These are phyloP conservation scores for Trypoxylus dichotomus DNA, from an alignment of 1,140 invertebrate genomes.

Conservation along the genomic window DNA sequence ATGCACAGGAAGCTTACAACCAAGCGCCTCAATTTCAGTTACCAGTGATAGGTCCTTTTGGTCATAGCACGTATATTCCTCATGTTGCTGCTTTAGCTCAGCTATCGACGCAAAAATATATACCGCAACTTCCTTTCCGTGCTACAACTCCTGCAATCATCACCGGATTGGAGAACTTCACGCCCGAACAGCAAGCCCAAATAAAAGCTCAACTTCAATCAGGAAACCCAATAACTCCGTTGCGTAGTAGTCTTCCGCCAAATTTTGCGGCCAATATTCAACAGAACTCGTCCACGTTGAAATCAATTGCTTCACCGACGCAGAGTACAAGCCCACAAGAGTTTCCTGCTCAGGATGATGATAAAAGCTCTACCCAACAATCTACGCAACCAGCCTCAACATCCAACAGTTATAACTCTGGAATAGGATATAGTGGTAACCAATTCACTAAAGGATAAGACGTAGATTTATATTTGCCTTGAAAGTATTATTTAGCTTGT, in stretches of 20 bases:
- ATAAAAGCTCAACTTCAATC: slow-evolving; percentile 47
- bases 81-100: slow-evolving; percentile 44
- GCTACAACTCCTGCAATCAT: slow-evolving; percentile 46
- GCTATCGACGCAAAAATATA: slow-evolving; percentile 41
- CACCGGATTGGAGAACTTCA: slow-evolving; percentile 50
- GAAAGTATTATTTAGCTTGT: slow-evolving; percentile 1
- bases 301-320: background rate
- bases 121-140: background rate
- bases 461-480: background rate
- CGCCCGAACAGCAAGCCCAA: slow-evolving; percentile 50
- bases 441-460: slow-evolving; percentile 1
- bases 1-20: background rate
- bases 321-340: background rate
- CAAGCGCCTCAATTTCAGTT: slow-evolving; percentile 31
- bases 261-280: background rate
- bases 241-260: background rate
- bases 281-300: background rate
- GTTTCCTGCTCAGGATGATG: background rate
- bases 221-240: slow-evolving; percentile 16
- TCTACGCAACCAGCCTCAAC: background rate
- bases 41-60: slow-evolving; percentile 26
- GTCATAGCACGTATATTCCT: slow-evolving; percentile 20
- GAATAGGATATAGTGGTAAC: background rate
- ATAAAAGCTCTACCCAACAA: background rate
- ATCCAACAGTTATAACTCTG: background rate